Percentiles rank a stretch among this genome's conserved stretches.
Conservation (phyloP, 2,797 vertebrate genomes). For the Xerus rutilus region DNA sequence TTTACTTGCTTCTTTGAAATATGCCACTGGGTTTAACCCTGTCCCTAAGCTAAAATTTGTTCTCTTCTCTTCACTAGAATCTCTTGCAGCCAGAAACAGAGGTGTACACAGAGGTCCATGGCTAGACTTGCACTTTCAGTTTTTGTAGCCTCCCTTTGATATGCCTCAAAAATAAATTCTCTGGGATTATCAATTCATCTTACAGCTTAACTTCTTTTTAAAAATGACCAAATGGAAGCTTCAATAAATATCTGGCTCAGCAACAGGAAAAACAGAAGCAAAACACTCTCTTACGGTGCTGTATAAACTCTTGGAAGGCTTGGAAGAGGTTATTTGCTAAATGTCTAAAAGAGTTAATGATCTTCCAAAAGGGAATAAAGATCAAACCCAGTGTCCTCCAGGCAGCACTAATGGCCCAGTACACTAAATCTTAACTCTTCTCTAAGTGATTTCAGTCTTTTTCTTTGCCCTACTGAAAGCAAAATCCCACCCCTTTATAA, state of each 20-base stretch:
- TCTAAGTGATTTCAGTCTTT: constrained; percentile 77
- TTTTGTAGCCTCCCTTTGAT: constrained; percentile 62
- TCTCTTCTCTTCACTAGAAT: constrained; percentile 25
- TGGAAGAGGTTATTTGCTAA: constrained; percentile 81
- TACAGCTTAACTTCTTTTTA: constrained; percentile 73
- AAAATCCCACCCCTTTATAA: constrained; percentile 74
- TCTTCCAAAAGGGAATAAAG: constrained; percentile 83
- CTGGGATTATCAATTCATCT: constrained; percentile 76
- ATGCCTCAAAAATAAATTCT: constrained; percentile 73
- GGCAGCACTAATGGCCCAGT: constrained; percentile 76
- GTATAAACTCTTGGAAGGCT: constrained; percentile 68
- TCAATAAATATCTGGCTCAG: constrained; percentile 72
- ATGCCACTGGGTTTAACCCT: constrained; percentile 57
- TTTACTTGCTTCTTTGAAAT: constrained; percentile 78
- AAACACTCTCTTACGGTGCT: constrained; percentile 62
- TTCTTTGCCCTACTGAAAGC: constrained; percentile 70
- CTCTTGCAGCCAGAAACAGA: background rate
- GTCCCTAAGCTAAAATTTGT: constrained; percentile 65
- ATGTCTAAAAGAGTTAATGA: constrained; percentile 84
- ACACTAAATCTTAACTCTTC: constrained; percentile 79
- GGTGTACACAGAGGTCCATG: background rate
- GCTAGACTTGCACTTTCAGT: background rate
- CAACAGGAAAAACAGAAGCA: constrained; percentile 64
- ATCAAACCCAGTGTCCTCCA: constrained; percentile 80
- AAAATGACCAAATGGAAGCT: constrained; percentile 74